phyloP scores from a whole-genome alignment of 2,113 vertebrate species.

The Actenoides lindsayi region DNA sequence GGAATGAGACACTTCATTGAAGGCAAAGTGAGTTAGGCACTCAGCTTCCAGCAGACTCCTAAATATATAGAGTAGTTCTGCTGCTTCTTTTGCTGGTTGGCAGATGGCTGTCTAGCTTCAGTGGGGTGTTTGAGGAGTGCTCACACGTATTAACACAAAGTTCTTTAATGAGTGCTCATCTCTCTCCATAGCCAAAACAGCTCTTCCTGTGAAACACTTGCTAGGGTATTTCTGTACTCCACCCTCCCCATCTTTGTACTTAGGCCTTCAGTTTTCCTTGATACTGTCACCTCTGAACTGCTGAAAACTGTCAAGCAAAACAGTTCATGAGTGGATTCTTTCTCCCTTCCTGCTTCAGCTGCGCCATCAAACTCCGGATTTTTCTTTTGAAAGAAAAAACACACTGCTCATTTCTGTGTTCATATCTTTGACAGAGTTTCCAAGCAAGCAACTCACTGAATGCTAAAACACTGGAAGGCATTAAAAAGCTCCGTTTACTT shows the following conservation, averaged over 20 bases:
- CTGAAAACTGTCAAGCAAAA: not conserved
- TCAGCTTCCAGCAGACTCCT: not conserved
- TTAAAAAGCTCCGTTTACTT: not conserved
- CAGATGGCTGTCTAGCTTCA: not conserved
- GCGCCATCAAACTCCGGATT: not conserved
- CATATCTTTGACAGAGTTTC: not conserved
- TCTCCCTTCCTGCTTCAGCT: not conserved
- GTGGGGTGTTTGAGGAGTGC: not conserved
- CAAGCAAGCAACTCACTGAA: not conserved
- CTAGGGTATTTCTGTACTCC: not conserved
- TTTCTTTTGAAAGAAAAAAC: not conserved
- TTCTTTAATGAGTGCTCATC: not conserved
- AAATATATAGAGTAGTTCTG: not conserved
- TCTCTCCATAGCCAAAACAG: not conserved
- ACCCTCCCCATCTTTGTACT: not conserved
- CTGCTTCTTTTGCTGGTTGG: not conserved
- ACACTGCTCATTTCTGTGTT: not conserved
- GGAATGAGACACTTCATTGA: not conserved
- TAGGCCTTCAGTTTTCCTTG: not conserved
- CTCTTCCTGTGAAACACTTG: not conserved
- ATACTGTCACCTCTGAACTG: not conserved
- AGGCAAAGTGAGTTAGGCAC: not conserved
- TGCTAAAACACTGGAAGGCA: not conserved
- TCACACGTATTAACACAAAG: not conserved
- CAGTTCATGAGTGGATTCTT: not conserved